Conservation (phyloP, 2,888 invertebrate species). For the Lamellibrachia satsuma region DNA sequence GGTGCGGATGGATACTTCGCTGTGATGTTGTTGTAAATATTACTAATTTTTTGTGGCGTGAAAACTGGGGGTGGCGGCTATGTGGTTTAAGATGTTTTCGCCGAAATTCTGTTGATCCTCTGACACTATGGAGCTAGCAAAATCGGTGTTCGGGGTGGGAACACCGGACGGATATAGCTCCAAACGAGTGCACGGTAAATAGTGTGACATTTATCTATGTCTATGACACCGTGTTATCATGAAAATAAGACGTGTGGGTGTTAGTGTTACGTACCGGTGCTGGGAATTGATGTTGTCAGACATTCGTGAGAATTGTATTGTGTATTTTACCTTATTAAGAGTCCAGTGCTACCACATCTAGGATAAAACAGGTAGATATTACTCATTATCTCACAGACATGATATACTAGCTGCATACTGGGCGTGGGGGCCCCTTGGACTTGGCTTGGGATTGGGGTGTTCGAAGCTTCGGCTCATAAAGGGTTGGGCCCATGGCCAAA, state of each 20-base stretch:
- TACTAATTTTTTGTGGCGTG: neutral
- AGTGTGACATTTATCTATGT: neutral
- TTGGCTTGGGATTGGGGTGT: no score
- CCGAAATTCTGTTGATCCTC: neutral
- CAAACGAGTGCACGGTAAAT: conserved; percentile 53
- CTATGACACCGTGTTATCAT: conserved; percentile 26
- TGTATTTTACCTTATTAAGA: no score
- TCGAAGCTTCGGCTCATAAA: no score
- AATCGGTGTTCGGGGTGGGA: conserved; percentile 85
- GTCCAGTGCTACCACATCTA: no score
- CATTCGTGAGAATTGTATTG: no score
- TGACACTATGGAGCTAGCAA: conserved; percentile 84
- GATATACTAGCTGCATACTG: no score
- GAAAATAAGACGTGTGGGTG: neutral
- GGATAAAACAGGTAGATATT: no score
- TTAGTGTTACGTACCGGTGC: no score
- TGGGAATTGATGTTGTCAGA: no score
- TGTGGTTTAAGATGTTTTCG: neutral
- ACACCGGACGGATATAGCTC: conserved; percentile 85
- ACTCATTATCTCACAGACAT: no score
- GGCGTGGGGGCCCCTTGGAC: no score
- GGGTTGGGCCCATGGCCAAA: no score
- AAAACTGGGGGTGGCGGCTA: neutral
- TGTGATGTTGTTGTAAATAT: neutral
- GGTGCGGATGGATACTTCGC: neutral